phyloP scores from a whole-genome alignment of 2,113 vertebrate species.

The Athene noctua region DNA sequence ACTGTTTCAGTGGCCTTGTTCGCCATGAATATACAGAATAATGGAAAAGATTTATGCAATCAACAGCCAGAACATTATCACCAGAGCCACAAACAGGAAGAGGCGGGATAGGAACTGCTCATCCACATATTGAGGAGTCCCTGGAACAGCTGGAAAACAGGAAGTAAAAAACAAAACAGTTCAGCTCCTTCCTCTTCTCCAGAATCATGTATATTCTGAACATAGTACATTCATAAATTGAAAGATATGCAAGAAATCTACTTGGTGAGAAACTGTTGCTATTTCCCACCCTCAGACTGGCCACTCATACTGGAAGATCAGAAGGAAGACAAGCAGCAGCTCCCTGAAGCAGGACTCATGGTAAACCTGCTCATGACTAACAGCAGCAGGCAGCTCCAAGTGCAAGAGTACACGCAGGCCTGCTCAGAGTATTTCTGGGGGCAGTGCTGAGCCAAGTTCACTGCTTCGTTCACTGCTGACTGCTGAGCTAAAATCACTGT shows the following conservation, averaged over 20 bases:
- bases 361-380: neutral
- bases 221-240: neutral
- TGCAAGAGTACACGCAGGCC: neutral
- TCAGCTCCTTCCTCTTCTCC: conserved; percentile 12
- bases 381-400: neutral
- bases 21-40: conserved; percentile 2
- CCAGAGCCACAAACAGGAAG: conserved; percentile 95
- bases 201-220: neutral
- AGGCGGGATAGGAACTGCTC: conserved; percentile 98
- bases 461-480: neutral
- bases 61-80: conserved; percentile 99
- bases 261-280: neutral
- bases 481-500: neutral
- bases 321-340: neutral
- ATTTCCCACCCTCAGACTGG: neutral
- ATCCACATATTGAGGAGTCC: conserved; percentile 94
- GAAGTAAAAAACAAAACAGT: conserved; percentile 9
- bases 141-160: conserved; percentile 86
- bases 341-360: neutral
- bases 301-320: neutral
- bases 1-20: conserved; percentile 54
- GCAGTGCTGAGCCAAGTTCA: neutral
- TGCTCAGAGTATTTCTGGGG: neutral
- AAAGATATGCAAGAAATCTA: neutral
- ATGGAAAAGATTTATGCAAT: conserved; percentile 82